Evolutionary conservation across 2,888 invertebrate species (phyloP), one percentile per base, ranked within the genome.

Genomic region (Leuctra nigra): DNA sequence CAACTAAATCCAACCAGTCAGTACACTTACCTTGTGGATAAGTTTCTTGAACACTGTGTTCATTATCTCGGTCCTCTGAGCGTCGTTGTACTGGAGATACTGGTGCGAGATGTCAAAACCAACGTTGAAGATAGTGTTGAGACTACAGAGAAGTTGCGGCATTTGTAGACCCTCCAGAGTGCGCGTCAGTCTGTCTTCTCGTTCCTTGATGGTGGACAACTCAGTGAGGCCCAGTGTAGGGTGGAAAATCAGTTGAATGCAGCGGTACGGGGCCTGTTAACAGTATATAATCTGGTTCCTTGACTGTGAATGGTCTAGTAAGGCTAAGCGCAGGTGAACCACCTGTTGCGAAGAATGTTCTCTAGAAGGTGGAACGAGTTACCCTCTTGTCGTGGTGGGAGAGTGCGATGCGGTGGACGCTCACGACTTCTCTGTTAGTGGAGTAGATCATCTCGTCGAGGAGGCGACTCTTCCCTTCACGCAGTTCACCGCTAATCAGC

Each of bases 381-480:
- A 75, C 76, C 66, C 73, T 67, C 33, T 57, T 61, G 63, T 76
- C 73, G 13, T 62, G 64, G 14, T 65, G 59, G 1, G 65, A 65
- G n/a, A 76, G 59, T 0, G 68, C 65, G 56, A 75, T 68, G 57
- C 69, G 70, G 57, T 71, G 69, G 16, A 68, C 66, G 0, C 70
- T 69, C 16, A 73, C 64, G 2, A 64, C 65, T 14, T 64, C 61
- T 0, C 78, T 76, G 25, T 62, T 62, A 4, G 77, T 74, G 3
- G 72, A 64, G 59, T 70, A 71, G 6, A 78, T 66, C 55, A 80
- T 74, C 69, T 83, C 83, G 47, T 81, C 76, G 18, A 83, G 63
- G 9, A 84, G 66, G 55, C 83, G 75, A 0, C 77, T 77, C 68
- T 83, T 84, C 0, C 85, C 85, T 46, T 80, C 76, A 46, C 77